Base-by-base conservation (phyloP, 1,140 invertebrate genomes). In the Atopsyche davidsoni region DNA sequence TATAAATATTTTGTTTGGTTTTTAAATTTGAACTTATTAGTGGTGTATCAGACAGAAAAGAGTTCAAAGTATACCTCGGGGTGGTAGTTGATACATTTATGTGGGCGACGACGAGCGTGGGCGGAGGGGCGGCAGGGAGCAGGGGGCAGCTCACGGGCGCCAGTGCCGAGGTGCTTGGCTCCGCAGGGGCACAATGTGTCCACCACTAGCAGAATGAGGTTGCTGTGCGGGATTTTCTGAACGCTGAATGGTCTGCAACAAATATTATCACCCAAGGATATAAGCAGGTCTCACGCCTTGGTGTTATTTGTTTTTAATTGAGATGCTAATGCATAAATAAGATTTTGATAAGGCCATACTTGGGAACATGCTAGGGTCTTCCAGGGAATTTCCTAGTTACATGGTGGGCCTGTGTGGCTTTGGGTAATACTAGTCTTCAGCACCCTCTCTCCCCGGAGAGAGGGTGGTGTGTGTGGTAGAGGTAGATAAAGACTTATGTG, bases 191-290 rank as follows among this genome's bases (percentile, higher is more conserved):
- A 94, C 46, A 89, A 66, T 0, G 88, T 93, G 64, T 93, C 89
- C 39, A 92, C 89, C 31, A 92, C 91, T 18, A 94, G 70, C 44
- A 94, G 70, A 42, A 95, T 89, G 36, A 95, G 69, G 75, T 95
- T 95, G 59, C 90, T 93, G 62, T 91, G 86, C 28, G 84, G 88
- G 58, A 94, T 90, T 71, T 91, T 91, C 62, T 94, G 90, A 9
- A 93, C 89, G 67, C 90, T 93, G 70, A 94, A 95, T 10, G 89
- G 89, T 57, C 88, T 91, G 68, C 13, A 51, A 55, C 23, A 44
- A 17, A 48, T n/a, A n/a, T n/a, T n/a, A n/a, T n/a, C n/a, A n/a
- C n/a, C n/a, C n/a, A n/a, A n/a, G n/a, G n/a, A n/a, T n/a, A n/a
- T n/a, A n/a, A n/a, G n/a, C n/a, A n/a, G n/a, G n/a, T n/a, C n/a